Conservation (phyloP, 2,113 vertebrate species). For the Chionodraco myersi region DNA sequence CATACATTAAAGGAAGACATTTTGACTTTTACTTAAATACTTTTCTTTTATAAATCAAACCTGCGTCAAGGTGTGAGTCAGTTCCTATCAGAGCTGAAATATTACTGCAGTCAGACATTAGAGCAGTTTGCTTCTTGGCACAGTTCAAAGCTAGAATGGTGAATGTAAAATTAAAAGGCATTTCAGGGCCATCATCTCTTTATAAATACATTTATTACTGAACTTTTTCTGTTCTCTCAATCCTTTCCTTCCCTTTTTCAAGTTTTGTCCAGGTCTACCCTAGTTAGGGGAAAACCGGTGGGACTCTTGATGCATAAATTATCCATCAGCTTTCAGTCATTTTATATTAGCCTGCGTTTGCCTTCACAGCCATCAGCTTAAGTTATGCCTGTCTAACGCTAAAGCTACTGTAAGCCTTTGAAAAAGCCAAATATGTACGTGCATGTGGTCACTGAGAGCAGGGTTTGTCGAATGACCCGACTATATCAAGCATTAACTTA, state of each 20-base stretch:
- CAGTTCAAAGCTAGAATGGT: background rate
- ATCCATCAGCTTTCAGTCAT: background rate
- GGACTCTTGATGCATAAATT: background rate
- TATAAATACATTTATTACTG: background rate
- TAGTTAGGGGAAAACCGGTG: background rate
- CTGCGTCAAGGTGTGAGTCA: too few species aligned
- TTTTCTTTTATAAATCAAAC: too few species aligned
- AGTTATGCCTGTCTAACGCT: conserved; percentile 15
- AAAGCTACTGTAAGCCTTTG: conserved; percentile 9
- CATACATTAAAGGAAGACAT: too few species aligned
- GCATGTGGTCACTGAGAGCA: conserved; percentile 5
- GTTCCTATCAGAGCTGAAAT: too few species aligned
- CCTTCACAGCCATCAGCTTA: conserved; percentile 6
- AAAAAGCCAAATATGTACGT: conserved; percentile 42
- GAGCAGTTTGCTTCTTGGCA: too few species aligned
- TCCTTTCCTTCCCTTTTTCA: background rate
- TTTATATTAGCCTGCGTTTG: background rate
- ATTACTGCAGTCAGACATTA: too few species aligned
- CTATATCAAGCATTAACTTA: conserved; percentile 1
- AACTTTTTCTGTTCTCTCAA: background rate
- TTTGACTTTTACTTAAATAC: too few species aligned
- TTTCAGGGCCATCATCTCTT: background rate
- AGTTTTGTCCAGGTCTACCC: background rate
- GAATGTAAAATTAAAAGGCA: background rate
- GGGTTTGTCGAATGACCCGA: conserved; percentile 32